phyloP scores from a whole-genome alignment of 2,888 invertebrate species.

The Eugnorisma glareosa region DNA sequence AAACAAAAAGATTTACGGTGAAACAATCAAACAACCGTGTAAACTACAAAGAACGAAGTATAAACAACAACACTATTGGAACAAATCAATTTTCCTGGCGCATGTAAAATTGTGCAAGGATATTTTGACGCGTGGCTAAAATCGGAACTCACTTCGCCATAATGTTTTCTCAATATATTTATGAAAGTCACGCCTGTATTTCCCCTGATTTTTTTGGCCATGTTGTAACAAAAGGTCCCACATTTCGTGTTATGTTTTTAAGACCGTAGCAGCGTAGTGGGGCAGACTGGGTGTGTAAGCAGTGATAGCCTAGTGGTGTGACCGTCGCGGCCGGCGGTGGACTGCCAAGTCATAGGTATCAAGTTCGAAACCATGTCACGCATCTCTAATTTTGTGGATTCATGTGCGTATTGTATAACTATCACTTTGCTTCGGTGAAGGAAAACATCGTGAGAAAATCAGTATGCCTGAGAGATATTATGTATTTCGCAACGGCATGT shows the following conservation, averaged over 20 bases:
- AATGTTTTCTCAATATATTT: not conserved
- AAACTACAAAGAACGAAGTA: slow-evolving; percentile 65
- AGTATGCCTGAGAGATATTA: too few species aligned
- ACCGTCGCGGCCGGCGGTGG: too few species aligned
- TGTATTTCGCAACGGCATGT: too few species aligned
- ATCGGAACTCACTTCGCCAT: not conserved
- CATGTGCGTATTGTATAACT: too few species aligned
- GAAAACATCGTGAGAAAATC: too few species aligned
- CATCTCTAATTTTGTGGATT: too few species aligned
- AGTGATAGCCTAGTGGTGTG: too few species aligned
- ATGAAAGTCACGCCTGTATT: not conserved
- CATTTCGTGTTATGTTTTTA: not conserved
- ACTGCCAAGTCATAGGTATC: too few species aligned
- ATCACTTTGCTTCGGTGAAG: too few species aligned
- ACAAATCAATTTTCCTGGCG: slow-evolving; percentile 80
- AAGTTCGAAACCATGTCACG: too few species aligned
- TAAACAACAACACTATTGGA: slow-evolving; percentile 73
- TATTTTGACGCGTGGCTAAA: not conserved
- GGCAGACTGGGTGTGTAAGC: too few species aligned
- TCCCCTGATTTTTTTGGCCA: not conserved
- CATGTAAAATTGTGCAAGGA: slow-evolving; percentile 62
- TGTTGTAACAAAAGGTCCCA: not conserved
- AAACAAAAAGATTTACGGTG: slow-evolving; percentile 49
- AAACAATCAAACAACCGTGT: slow-evolving; percentile 41
- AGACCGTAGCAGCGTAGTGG: too few species aligned